These are phyloP conservation scores for Cnemophilus loriae DNA, from an alignment of 2,113 vertebrate genomes.

Conservation along the genomic window DNA sequence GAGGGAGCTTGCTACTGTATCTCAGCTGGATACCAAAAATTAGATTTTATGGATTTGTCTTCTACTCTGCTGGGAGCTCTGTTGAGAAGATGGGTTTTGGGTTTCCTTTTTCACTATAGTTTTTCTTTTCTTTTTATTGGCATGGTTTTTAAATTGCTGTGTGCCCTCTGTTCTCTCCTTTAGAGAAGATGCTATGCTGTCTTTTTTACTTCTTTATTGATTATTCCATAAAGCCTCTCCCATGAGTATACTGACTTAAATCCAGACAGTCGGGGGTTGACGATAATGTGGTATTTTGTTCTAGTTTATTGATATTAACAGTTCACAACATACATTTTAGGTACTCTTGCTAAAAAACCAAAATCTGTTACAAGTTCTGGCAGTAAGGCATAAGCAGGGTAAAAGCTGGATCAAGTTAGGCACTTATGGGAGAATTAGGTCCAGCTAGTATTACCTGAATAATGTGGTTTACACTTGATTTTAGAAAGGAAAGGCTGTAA, in stretches of 20 bases:
- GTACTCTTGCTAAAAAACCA: not conserved
- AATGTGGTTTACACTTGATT: not conserved
- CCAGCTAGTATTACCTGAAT: not conserved
- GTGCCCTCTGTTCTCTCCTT: not conserved
- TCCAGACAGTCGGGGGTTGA: not conserved
- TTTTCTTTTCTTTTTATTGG: not conserved
- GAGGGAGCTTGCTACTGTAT: not conserved
- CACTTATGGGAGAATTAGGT: not conserved
- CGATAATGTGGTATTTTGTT: slow-evolving; percentile 1
- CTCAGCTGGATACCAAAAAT: not conserved
- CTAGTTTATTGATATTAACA: not conserved
- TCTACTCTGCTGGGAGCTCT: not conserved
- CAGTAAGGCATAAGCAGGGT: not conserved
- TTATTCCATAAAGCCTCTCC: slow-evolving; percentile 12
- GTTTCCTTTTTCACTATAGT: not conserved
- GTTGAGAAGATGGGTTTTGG: not conserved
- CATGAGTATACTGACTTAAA: not conserved
- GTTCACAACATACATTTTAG: not conserved
- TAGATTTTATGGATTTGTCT: not conserved
- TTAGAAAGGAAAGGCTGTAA: not conserved
- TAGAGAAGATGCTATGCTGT: not conserved
- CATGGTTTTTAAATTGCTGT: not conserved
- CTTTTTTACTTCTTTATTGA: slow-evolving; percentile 30
- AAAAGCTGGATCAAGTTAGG: not conserved
- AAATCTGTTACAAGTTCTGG: not conserved